Evolutionary conservation across 1,140 invertebrate species (phyloP), one percentile per base, ranked within the genome.

Genomic region (Halictus rubicundus): DNA sequence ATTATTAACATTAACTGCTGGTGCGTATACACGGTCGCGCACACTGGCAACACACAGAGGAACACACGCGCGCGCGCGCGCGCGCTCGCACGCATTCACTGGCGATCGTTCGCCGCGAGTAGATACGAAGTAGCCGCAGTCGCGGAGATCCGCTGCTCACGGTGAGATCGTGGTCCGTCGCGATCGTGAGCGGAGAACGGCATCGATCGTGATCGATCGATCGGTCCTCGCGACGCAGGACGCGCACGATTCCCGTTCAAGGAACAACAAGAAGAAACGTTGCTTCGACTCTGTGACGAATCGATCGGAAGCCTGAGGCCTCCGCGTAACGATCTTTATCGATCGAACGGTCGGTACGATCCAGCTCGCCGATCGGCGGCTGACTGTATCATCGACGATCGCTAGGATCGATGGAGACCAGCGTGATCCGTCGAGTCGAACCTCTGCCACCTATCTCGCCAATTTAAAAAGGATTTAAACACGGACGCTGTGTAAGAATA

Each of bases 141-240:
- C 87, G 89, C 83, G 88, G 86, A 86, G 87, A 87, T 83, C 88
- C 88, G 74, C 63, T 87, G 85, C 80, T 87, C 85, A 88, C 88
- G 89, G 83, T 88, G 87, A 88, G 89, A 86, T 85, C 84, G 84
- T 68, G 70, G 75, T 57, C 71, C 27, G 79, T 76, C 65, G 63
- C 60, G 69, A 72, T 68, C 73, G 73, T 23, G 23, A 70, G 46
- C 54, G 46, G 42, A 39, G 73, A 81, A 59, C 71, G 70, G 54
- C 72, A 21, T 32, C 59, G 61, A 78, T 78, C 78, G 85, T 75
- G 83, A 89, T 85, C 82, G 82, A 86, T 76, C 84, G 87, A 86
- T 80, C 81, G 82, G 59, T 54, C 49, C 49, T 39, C n/a, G 27
- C 71, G 68, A n/a, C 32, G 65, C 42, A 60, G 25, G 37, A 65